Percentiles rank a stretch among this genome's conserved stretches.
phyloP scores from a whole-genome alignment of 35 echinoderm and acorn worm species.

The Acanthaster planci region DNA sequence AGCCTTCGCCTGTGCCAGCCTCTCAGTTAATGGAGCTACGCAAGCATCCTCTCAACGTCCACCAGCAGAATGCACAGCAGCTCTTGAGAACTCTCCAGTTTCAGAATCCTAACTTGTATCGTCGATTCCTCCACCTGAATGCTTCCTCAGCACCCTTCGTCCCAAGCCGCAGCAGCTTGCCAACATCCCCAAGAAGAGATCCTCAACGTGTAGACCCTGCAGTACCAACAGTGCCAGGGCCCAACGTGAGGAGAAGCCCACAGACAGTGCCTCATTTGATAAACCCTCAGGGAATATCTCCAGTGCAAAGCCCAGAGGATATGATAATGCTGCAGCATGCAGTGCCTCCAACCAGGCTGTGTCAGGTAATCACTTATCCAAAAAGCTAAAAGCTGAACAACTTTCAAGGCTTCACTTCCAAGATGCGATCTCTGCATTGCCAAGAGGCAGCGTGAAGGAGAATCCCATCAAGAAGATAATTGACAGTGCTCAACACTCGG shows the following conservation, averaged over 20 bases:
- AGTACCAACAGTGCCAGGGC: not conserved
- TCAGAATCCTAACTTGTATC: not conserved
- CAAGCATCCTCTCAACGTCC: not conserved
- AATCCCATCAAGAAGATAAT: constrained; percentile 15
- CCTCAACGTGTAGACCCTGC: not conserved
- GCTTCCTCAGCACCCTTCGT: not conserved
- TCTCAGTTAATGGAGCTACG: not conserved
- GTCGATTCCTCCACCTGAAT: not conserved
- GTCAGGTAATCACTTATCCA: not conserved
- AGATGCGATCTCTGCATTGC: not conserved
- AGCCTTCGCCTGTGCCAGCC: not conserved
- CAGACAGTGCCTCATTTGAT: not conserved
- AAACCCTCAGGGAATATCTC: not conserved
- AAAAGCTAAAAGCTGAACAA: not conserved
- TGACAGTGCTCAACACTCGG: constrained; percentile 11
- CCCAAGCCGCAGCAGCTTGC: constrained; percentile 23
- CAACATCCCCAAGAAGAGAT: not conserved
- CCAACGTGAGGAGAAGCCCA: not conserved
- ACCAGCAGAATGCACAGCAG: not conserved
- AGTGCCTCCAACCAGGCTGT: not conserved
- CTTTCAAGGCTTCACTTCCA: not conserved
- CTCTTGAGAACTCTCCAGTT: not conserved
- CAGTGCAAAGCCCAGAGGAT: constrained; percentile 1
- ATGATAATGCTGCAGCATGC: not conserved
- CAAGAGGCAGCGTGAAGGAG: not conserved